phyloP scores from a whole-genome alignment of 1,140 invertebrate genomes.

The Lepidurus couesii region DNA sequence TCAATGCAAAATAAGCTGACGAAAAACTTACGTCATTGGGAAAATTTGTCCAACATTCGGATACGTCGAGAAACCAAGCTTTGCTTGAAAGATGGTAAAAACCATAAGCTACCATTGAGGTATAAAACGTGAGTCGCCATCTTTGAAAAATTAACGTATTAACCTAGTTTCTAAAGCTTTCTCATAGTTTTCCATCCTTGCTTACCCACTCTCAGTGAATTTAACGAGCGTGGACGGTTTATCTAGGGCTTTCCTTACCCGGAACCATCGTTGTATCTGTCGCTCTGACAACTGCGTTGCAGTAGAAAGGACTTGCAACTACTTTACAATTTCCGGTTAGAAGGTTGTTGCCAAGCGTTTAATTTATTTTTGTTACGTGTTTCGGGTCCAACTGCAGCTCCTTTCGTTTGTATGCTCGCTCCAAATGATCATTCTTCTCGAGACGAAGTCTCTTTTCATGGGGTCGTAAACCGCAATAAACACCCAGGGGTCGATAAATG shows the following conservation, averaged over 20 bases:
- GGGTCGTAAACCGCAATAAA: background rate
- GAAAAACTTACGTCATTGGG: constrained; percentile 43
- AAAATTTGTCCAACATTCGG: constrained; percentile 79
- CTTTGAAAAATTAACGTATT: constrained; percentile 43
- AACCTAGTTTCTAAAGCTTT: background rate
- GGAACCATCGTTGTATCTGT: background rate
- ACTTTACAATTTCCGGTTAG: background rate
- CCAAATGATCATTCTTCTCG: background rate
- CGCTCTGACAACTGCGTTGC: background rate
- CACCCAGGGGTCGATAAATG: background rate
- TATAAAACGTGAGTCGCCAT: constrained; percentile 85
- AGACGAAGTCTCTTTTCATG: background rate
- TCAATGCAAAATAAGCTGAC: background rate
- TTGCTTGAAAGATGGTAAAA: constrained; percentile 82
- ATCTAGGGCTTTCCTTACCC: background rate
- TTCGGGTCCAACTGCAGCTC: background rate
- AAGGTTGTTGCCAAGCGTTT: no score
- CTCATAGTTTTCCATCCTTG: background rate
- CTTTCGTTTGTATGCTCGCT: background rate
- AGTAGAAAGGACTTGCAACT: background rate
- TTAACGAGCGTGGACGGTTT: background rate
- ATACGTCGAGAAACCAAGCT: constrained; percentile 89
- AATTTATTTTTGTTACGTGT: background rate
- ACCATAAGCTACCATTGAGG: constrained; percentile 75
- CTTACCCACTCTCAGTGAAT: constrained; percentile 7